Percentiles rank a stretch among this genome's conserved stretches.
Conservation (phyloP, 2,888 invertebrate species). For the Carterocephalus palaemon region DNA sequence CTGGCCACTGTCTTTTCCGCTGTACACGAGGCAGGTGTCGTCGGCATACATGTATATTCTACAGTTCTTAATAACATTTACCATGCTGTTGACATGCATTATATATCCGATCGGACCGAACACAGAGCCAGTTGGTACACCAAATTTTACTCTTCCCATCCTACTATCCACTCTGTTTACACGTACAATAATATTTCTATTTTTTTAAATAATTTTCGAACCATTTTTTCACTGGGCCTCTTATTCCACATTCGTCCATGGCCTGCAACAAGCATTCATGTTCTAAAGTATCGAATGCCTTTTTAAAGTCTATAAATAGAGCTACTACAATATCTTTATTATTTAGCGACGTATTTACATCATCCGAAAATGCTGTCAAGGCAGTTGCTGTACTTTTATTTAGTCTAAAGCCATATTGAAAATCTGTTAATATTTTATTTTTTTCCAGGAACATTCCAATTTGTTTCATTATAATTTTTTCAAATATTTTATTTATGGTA, state of each 20-base stretch:
- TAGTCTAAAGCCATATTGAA: constrained; percentile 23
- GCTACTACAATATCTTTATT: constrained; percentile 12
- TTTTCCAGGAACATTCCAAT: constrained; percentile 15
- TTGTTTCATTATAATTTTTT: constrained; percentile 23
- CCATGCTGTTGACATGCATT: constrained; percentile 28
- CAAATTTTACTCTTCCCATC: background rate
- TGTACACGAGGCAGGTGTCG: constrained; percentile 27
- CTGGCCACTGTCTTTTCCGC: constrained; percentile 4
- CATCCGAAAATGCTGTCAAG: constrained; percentile 15
- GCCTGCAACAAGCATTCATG: constrained; percentile 24
- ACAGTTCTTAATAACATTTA: constrained; percentile 20
- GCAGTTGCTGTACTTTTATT: constrained; percentile 20
- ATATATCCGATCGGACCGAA: constrained; percentile 28
- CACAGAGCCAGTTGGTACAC: constrained; percentile 31
- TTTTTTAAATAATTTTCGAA: constrained; percentile 17
- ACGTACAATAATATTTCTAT: constrained; percentile 7
- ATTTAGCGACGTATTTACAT: constrained; percentile 20
- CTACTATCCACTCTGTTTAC: background rate
- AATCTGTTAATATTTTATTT: constrained; percentile 13
- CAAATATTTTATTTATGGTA: constrained; percentile 21
- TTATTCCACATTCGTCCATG: constrained; percentile 31
- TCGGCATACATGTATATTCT: constrained; percentile 28
- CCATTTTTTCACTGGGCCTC: constrained; percentile 26
- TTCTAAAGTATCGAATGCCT: constrained; percentile 29
- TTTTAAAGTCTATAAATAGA: constrained; percentile 29